Conservation (phyloP, 2,113 vertebrate species). For the Delphinus delphis region DNA sequence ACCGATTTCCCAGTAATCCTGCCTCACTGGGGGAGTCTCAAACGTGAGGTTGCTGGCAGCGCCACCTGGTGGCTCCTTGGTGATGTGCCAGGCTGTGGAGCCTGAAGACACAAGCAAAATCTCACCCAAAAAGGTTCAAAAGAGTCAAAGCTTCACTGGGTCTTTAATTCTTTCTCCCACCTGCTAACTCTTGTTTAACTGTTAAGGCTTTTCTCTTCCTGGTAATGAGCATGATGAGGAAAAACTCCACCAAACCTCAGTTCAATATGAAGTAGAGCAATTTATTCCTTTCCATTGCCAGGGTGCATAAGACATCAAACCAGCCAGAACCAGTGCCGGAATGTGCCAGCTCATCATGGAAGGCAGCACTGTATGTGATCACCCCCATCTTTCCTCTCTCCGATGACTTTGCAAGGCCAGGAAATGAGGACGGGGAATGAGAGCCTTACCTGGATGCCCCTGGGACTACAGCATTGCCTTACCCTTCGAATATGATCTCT, state of each 20-base stretch:
- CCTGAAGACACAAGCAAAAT: background rate
- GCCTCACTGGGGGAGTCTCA: no score
- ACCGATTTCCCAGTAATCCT: background rate
- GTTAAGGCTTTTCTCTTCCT: background rate
- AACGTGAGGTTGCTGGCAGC: fast-evolving
- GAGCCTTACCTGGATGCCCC: background rate
- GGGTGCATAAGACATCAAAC: background rate
- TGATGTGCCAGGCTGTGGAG: background rate
- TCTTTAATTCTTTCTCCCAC: background rate
- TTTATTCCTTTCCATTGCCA: background rate
- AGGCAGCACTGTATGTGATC: fast-evolving
- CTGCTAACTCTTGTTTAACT: background rate
- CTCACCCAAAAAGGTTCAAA: background rate
- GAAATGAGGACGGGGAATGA: background rate
- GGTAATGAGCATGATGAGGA: background rate
- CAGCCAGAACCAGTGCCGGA: background rate
- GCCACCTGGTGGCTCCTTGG: slow-evolving; percentile 12
- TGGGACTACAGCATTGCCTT: no score
- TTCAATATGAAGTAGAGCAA: slow-evolving; percentile 11
- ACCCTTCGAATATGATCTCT: background rate
- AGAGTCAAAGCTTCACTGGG: background rate
- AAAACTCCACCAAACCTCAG: background rate
- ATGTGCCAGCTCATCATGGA: background rate
- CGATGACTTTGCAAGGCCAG: background rate
- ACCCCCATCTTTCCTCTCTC: background rate